These are phyloP conservation scores for Nomada fabriciana DNA, from an alignment of 2,888 invertebrate genomes.

Conservation along the genomic window DNA sequence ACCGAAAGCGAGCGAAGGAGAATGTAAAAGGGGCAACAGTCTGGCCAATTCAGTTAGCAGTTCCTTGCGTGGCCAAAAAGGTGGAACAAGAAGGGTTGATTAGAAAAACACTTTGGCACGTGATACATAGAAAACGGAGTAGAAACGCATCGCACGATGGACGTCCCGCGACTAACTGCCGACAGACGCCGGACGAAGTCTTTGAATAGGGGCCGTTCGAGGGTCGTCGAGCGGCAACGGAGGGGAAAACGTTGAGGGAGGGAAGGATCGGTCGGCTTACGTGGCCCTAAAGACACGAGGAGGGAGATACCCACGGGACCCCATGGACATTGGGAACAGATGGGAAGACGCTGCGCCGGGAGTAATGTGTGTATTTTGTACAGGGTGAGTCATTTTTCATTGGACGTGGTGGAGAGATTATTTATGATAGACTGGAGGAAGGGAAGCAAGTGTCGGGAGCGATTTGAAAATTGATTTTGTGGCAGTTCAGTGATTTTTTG, in stretches of 20 bases:
- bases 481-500: too few species aligned
- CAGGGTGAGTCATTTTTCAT: slow-evolving; percentile 27
- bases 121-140: background rate
- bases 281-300: slow-evolving; percentile 44
- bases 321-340: slow-evolving; percentile 62
- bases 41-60: background rate
- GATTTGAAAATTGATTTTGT: too few species aligned
- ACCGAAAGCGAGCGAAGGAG: background rate
- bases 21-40: background rate
- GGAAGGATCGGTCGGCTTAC: slow-evolving; percentile 66
- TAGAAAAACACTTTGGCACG: background rate
- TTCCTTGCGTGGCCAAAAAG: background rate
- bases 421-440: too few species aligned
- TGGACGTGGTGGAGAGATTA: too few species aligned
- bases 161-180: slow-evolving; percentile 73
- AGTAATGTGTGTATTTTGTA: background rate
- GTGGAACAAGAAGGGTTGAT: slow-evolving; percentile 8
- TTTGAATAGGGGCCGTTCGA: slow-evolving; percentile 64
- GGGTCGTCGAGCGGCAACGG: slow-evolving; percentile 51
- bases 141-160: slow-evolving; percentile 37
- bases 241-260: slow-evolving; percentile 45
- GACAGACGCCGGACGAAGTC: slow-evolving; percentile 72
- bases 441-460: too few species aligned
- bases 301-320: slow-evolving; percentile 60
- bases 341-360: slow-evolving; percentile 39